These are phyloP conservation scores for Thelaira solivaga DNA, from an alignment of 2,888 invertebrate species.

Conservation along the genomic window DNA sequence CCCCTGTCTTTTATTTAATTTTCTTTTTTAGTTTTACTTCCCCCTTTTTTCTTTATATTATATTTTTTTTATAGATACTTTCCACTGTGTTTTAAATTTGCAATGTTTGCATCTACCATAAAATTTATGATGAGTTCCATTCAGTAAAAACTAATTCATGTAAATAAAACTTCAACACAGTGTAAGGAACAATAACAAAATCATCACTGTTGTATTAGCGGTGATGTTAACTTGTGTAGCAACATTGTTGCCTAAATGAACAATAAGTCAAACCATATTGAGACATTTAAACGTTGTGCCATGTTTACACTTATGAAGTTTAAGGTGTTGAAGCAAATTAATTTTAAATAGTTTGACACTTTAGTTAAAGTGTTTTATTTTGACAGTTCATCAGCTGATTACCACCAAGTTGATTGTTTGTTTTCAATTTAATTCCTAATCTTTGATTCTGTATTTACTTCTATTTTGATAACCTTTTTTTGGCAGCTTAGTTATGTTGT, in stretches of 20 bases:
- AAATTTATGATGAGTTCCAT: conserved; percentile 52
- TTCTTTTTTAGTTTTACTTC: no score
- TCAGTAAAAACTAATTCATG: conserved; percentile 31
- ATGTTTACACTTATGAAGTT: not conserved
- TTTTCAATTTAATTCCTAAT: no score
- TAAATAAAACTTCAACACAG: conserved; percentile 13
- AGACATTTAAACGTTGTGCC: not conserved
- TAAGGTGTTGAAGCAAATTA: no score
- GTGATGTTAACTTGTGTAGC: conserved; percentile 33
- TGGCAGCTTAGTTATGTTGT: no score
- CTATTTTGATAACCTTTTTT: no score
- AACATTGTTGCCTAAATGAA: conserved; percentile 41
- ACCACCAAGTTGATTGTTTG: no score
- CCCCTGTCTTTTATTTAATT: no score
- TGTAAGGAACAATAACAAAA: not conserved
- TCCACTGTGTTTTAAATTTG: not conserved
- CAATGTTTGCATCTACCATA: conserved; percentile 21
- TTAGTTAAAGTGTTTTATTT: no score
- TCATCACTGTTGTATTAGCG: not conserved
- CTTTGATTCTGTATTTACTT: no score
- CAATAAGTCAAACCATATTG: not conserved
- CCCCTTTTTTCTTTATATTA: no score
- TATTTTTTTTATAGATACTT: not conserved
- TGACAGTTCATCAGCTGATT: no score
- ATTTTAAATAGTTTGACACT: no score